Base-by-base conservation (phyloP, 2,113 vertebrate genomes). In the Scalopus aquaticus region DNA sequence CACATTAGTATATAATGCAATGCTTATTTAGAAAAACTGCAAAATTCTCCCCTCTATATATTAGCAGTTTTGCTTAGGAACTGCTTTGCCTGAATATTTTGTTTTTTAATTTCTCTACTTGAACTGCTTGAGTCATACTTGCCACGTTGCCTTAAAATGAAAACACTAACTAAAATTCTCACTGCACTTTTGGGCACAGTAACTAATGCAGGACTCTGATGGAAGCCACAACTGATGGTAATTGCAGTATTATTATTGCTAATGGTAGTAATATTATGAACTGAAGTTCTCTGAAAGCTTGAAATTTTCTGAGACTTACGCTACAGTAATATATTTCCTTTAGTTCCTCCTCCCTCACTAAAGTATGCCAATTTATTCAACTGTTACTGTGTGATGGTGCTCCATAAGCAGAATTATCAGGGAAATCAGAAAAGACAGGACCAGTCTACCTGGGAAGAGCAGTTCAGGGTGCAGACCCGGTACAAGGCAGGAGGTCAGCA, bases 371-470 rank as follows among this genome's bases (percentile, higher is more conserved):
- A 2, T 8, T 13, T 69, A 22, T 6, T 58, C 49, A 9, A 13
- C 35, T 54, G 3, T 42, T 28, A 4, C 42, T 46, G 13, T 6
- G 30, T 2, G 9, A 9, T 3, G 1, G 32, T 19, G 11, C 3
- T 72, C n/a, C 13, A 13, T 79, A 32, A 42, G 19, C 20, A 51
- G 17, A 9, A 35, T 0, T 5, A 19, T 24, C 3, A 32, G 22
- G 46, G 8, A 2, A 16, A 37, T 2, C 4, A 15, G 4, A 42
- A 30, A n/a, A 24, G 42, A 16, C 54, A 42, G 32, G 24, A 56
- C n/a, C 20, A 5, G 10, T 3, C 35, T 54, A n/a, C 8, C 30
- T 44, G 7, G 5, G 13, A 6, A 24, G 15, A 46, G 35, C n/a
- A 62, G 28, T 11, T n/a, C 32, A 4, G 37, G 4, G 9, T 62